Base-by-base conservation (phyloP, 2,113 vertebrate genomes). In the Zosterops borbonicus region DNA sequence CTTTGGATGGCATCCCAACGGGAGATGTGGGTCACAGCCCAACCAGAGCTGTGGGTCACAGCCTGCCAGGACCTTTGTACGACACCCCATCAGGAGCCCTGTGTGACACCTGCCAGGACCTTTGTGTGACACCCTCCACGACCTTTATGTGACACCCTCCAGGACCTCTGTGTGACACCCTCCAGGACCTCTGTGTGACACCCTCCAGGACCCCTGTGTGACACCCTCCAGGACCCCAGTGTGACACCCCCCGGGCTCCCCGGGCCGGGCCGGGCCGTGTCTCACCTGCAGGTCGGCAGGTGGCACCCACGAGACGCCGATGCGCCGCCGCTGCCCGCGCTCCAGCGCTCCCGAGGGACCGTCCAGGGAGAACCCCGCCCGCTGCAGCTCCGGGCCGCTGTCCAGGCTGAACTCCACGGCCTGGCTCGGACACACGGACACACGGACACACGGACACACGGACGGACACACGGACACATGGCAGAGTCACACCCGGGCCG, bases 241-340 rank as follows among this genome's bases (percentile, higher is more conserved):
- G 50, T 27, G 12, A 25, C 52, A 27, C 49, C 49, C 37, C 1
- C 3, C 16, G 1, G 58, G 29, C 5, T 5, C 39, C 2, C 22
- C 10, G 9, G 4, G 69, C 8, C 28, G 16, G 5, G 56, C 33
- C 20, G 11, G 67, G 49, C 70, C 63, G 92, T 33, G 46, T 39
- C 96, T 87, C 93, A 99, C 99, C 79, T 27, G 16, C 96, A 94
- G 41, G 58, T 97, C 98, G 19, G 91, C 95, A 75, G 97, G 98
- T 1, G 99, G 99, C 39, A 92, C 88, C 99, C 99, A 99, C 6
- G 97, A 98, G 83, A 99, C 93, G 22, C 71, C 94, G 97, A 99
- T 96, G 89, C 96, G 27, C 68, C 95, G 96, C 12, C 56, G 97
- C 59, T 97, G 97, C 11, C 99, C 98, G 0, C 97, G 82, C 12